Percentiles rank a stretch among this genome's conserved stretches.
Conservation (phyloP, 2,888 invertebrate genomes). For the Eupsilia transversa region DNA sequence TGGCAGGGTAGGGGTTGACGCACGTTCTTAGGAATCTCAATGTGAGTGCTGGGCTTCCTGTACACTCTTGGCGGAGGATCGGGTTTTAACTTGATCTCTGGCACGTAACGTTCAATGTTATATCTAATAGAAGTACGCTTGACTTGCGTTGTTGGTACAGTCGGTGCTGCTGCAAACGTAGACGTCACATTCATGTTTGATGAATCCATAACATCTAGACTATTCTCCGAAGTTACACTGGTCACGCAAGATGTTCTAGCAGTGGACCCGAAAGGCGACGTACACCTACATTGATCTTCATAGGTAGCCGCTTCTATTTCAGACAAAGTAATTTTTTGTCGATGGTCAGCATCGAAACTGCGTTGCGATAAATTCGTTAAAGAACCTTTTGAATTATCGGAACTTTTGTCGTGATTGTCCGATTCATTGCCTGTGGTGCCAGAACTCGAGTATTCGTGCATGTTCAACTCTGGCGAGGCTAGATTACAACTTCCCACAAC, state of each 20-base stretch:
- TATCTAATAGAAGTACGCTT: constrained; percentile 88
- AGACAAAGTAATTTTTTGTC: constrained; percentile 87
- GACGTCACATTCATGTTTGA: constrained; percentile 89
- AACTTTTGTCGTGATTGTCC: constrained; percentile 81
- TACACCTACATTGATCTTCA: constrained; percentile 93
- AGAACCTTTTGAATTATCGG: constrained; percentile 76
- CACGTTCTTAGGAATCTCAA: constrained; percentile 88
- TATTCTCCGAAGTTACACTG: constrained; percentile 90
- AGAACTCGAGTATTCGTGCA: constrained; percentile 80
- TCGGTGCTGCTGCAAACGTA: constrained; percentile 85
- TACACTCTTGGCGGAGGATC: constrained; percentile 87
- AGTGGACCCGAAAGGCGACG: constrained; percentile 93
- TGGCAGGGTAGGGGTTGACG: constrained; percentile 83
- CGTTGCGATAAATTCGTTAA: constrained; percentile 78
- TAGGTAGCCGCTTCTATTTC: constrained; percentile 91
- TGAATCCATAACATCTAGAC: constrained; percentile 89
- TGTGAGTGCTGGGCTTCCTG: constrained; percentile 86
- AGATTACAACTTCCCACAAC: constrained; percentile 95
- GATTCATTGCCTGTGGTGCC: constrained; percentile 82
- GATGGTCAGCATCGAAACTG: constrained; percentile 77
- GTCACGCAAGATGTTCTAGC: constrained; percentile 92
- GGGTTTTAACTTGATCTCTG: constrained; percentile 86
- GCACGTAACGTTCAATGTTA: constrained; percentile 84
- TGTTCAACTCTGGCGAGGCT: constrained; percentile 92
- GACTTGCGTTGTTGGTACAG: constrained; percentile 86